Conservation (phyloP, 2,797 vertebrate genomes). For the Gallinago solitaria region DNA sequence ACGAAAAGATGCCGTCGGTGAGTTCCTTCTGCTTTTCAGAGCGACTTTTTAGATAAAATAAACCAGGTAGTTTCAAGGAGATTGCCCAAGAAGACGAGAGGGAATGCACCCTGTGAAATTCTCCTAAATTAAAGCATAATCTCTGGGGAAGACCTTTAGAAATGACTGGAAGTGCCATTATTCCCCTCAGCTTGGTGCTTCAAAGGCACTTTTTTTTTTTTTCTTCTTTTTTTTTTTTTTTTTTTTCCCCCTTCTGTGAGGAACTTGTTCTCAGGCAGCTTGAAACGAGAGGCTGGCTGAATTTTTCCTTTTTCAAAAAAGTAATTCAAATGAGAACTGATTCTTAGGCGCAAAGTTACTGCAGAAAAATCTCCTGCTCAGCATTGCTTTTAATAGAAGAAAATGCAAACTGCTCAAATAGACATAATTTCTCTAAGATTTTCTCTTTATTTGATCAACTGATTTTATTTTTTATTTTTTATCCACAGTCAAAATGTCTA, state of each 20-base stretch:
- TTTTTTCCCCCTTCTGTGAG: not conserved
- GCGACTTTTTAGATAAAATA: not conserved
- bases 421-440: not conserved
- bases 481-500: not conserved
- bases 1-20: not conserved
- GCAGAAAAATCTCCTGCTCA: not conserved
- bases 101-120: slow-evolving; percentile 7
- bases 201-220: slow-evolving; percentile 28
- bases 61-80: slow-evolving; percentile 3
- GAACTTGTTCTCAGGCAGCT: slow-evolving; percentile 33
- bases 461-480: not conserved
- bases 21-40: not conserved
- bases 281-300: slow-evolving; percentile 12
- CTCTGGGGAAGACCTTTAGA: slow-evolving; percentile 48
- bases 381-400: not conserved
- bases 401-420: not conserved
- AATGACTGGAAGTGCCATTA: slow-evolving; percentile 45
- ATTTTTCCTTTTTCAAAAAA: slow-evolving; percentile 2
- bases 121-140: slow-evolving; percentile 51
- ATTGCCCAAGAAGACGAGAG: not conserved
- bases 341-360: not conserved
- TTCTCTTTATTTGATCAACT: not conserved
- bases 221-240: not conserved
- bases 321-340: not conserved
- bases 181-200: slow-evolving; percentile 62